Evolutionary conservation across 2,888 invertebrate genomes (phyloP), one percentile per base, ranked within the genome.

Genomic region (Catocala sponsa): DNA sequence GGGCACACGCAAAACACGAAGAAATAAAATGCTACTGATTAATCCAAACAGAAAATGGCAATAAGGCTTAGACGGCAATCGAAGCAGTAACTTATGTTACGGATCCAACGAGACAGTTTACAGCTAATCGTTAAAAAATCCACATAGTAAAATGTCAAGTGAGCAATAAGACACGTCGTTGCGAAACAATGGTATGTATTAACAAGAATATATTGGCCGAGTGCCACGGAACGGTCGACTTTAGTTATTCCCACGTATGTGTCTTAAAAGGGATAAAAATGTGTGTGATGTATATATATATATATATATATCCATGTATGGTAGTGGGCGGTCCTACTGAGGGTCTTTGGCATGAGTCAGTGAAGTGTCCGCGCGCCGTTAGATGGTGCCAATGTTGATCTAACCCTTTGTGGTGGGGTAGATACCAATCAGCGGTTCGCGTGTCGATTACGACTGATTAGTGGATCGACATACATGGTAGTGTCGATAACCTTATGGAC

Each of bases 191-290:
- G 71, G 79, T 56, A 63, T 44, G 59, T 72, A 73, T 70, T 65
- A 73, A 64, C 72, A 76, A 74, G 72, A 67, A 65, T 71, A 71
- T 64, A 79, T 80, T 86, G 85, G 85, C 85, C 82, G 80, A 81
- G 80, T 82, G 86, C 85, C 86, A 84, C 74, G 72, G 78, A 80
- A 79, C 78, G 72, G 75, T 73, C 68, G 74, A 77, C 63, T 70
- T 70, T 63, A 79, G 70, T 78, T 79, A 81, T 86, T 86, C 87
- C 85, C 86, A 87, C 84, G 85, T 82, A 75, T 63, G 51, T 47
- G 60, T 78, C 89, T 77, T 86, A 85, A 87, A 89, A 77, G 88
- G 90, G 80, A 85, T 86, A 90, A 87, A 89, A 87, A 89, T 88
- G 85, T 82, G 75, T 81, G 70, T 82, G 78, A 83, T 83, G 78